Percentiles rank a stretch among this genome's conserved stretches.
Conservation (phyloP, 2,113 vertebrate species). For the Hirundichthys speculiger region DNA sequence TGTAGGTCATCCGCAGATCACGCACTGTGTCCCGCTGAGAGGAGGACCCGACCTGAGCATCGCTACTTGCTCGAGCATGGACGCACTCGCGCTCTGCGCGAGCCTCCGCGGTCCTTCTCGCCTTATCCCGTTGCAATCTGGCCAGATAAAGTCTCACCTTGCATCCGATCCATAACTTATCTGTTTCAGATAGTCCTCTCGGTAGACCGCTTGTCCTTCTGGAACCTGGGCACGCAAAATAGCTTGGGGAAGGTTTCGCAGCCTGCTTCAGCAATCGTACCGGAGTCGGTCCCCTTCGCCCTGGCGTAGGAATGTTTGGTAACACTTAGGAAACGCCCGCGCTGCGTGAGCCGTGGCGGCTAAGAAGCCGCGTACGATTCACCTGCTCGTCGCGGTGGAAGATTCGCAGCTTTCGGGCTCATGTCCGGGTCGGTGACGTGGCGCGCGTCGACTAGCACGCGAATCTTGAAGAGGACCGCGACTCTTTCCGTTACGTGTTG, state of each 20-base stretch:
- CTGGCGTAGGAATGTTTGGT: accelerated
- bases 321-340: neutral
- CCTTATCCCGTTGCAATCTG: neutral
- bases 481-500: conserved; percentile 4
- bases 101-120: neutral
- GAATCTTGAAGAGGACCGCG: neutral
- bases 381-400: conserved; percentile 12
- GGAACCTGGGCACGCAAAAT: neutral
- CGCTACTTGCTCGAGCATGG: neutral
- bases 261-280: neutral
- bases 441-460: neutral
- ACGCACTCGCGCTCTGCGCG: too few relatives aligned
- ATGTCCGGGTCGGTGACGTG: neutral
- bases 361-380: accelerated
- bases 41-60: too few relatives aligned
- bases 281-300: neutral
- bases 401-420: neutral
- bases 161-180: conserved; percentile 15
- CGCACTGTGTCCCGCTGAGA: neutral
- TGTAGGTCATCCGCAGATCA: neutral
- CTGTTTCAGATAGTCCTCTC: neutral
- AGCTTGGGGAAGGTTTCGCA: neutral
- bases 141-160: conserved; percentile 3
- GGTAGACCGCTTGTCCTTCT: accelerated
- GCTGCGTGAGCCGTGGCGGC: neutral